A percentile compares a stretch with the other conserved stretches of the same genome.
phyloP scores from a whole-genome alignment of 2,113 vertebrate genomes.

The Pteropus alecto region DNA sequence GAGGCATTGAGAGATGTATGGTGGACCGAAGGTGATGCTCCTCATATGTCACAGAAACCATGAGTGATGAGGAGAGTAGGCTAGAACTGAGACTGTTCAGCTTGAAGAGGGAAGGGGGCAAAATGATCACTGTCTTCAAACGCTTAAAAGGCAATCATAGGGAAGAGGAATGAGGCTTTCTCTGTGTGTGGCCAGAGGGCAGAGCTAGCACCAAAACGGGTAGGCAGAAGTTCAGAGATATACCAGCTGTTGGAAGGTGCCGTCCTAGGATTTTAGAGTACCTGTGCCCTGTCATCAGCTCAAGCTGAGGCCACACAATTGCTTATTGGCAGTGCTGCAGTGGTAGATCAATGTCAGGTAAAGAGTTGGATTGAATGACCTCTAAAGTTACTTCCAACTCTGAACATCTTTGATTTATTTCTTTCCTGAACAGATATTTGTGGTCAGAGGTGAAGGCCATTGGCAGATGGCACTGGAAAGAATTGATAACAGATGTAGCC shows the following conservation, averaged over 20 bases:
- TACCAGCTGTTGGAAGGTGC: not conserved
- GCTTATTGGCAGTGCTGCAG: not conserved
- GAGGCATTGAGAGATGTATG: not conserved
- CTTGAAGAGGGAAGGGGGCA: not conserved
- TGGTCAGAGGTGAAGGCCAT: not conserved
- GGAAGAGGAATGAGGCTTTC: not conserved
- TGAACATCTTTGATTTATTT: conserved; percentile 52
- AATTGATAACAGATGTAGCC: not conserved
- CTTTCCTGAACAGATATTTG: conserved; percentile 16
- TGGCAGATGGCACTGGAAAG: not conserved
- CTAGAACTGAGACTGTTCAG: not conserved
- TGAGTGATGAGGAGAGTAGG: not conserved
- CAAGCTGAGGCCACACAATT: not conserved
- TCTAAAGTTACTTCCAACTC: not conserved
- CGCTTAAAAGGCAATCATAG: not conserved
- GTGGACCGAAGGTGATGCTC: conserved; percentile 24
- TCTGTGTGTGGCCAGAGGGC: not conserved
- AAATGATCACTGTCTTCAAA: not conserved
- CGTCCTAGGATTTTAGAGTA: not conserved
- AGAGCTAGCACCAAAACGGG: not conserved
- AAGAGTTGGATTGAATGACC: conserved; percentile 30
- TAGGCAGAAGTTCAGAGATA: not conserved
- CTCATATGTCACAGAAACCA: conserved; percentile 21
- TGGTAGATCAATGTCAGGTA: not conserved
- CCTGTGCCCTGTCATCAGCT: not conserved